Base-by-base conservation (phyloP, 2,113 vertebrate genomes). In the Microcebus jonahi region DNA sequence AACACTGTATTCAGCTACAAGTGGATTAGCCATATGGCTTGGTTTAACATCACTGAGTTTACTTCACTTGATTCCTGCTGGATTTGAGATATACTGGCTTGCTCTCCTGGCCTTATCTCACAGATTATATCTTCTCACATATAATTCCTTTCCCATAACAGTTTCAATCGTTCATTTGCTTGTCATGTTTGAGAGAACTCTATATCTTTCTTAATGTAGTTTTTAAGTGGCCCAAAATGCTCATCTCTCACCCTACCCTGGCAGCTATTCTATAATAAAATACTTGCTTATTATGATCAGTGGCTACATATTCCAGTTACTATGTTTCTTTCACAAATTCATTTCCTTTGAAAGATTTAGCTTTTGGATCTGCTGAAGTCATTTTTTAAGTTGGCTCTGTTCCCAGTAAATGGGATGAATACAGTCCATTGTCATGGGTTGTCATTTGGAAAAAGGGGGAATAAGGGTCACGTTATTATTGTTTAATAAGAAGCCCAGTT, bases 81-180 rank as follows among this genome's bases (percentile, higher is more conserved):
- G 93, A 90, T 20, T 29, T 97, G 84, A 91, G 75, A 71, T 17
- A 89, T 3, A 73, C 39, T 73, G 73, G 53, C 45, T 92, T 95
- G 80, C 57, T 94, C 67, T 90, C 90, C 45, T 45, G 70, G 63
- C 42, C 84, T 96, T 95, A 70, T 25, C 7, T 83, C 45, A 31
- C 79, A 97, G 84, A 94, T 96, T 91, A 36, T 71, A 63, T 84
- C 76, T 88, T 96, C 89, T 85, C 80, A 86, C 45, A n/a, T 86
- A 20, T 90, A 92, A 94, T 97, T 97, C 23, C 45, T 90, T 95
- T 96, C 48, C 77, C 79, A 48, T 87, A 97, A 83, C 63, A 82
- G 80, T 96, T 70, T 88, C 61, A 92, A 27, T 95, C 27, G 31
- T 73, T 97, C 53, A 86, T 90, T 96, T 97, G 85, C 81, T 59